Conservation (phyloP, 2,113 vertebrate species). For the Esox niger region DNA sequence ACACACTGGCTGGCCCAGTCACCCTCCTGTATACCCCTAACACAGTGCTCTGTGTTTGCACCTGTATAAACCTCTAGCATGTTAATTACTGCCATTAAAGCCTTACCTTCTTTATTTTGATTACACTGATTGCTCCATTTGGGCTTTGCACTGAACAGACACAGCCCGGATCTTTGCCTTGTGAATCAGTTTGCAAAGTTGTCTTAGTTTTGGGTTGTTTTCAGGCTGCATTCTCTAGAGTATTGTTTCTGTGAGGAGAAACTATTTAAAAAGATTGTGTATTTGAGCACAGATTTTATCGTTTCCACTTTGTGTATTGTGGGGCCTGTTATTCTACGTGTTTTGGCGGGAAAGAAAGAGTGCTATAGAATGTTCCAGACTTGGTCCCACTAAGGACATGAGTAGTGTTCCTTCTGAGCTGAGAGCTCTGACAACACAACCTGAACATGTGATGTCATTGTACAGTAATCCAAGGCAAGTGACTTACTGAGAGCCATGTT, state of each 20-base stretch:
- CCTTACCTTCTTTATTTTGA: slow-evolving; percentile 10
- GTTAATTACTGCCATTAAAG: slow-evolving; percentile 20
- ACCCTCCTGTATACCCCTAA: slow-evolving; percentile 8
- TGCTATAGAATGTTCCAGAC: neutral
- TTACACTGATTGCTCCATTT: slow-evolving; percentile 11
- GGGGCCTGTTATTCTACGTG: neutral
- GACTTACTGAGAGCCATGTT: neutral
- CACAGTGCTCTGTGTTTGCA: slow-evolving; percentile 19
- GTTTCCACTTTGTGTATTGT: neutral
- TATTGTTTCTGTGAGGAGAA: neutral
- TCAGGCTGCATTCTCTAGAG: too few species aligned
- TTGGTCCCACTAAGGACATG: slow-evolving; percentile 2
- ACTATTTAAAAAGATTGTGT: too few species aligned
- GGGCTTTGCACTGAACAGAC: neutral
- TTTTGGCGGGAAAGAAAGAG: neutral
- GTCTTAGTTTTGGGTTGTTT: neutral
- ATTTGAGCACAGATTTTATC: neutral
- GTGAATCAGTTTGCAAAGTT: neutral
- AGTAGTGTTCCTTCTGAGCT: neutral
- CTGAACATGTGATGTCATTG: slow-evolving; percentile 18
- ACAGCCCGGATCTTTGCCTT: neutral
- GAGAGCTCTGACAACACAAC: neutral
- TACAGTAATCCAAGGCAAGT: neutral
- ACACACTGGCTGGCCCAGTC: slow-evolving; percentile 4
- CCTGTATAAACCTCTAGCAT: slow-evolving; percentile 28